Base-by-base conservation (phyloP, 2,888 invertebrate species). In the Diogma glabrata region DNA sequence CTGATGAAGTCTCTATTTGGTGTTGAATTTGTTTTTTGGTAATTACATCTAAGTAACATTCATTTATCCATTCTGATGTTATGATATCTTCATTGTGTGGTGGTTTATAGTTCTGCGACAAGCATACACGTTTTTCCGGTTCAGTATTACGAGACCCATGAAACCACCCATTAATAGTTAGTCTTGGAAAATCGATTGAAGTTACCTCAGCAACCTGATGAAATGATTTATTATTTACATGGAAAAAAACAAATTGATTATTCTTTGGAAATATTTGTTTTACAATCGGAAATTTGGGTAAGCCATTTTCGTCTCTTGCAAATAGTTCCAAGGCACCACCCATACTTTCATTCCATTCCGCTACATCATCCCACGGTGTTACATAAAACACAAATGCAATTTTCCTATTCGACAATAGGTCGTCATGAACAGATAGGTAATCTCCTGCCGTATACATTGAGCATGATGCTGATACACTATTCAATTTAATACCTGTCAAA, bases 141-240 rank as follows among this genome's bases (percentile, higher is more conserved):
- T 62, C 55, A 12, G 60, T 60, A 33, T 66, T 63, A 53, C 62
- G 56, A 57, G 64, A 67, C 0, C 87, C 87, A 69, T 94, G 91
- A 71, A 94, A 95, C 96, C 96, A 96, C 14, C 96, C 96, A 69
- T 93, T 93, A 58, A 96, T 84, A 40, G 91, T 87, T 60, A 91
- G 72, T 46, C 96, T 78, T 46, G 82, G 81, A 63, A 85, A 82
- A 61, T 84, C 82, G 60, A 81, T 72, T 1, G 81, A 78, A 14
- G 82, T 69, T 14, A 94, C 83, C 73, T 96, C 95, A 40, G 83
- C 78, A 26, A 94, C 93, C 78, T 94, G 93, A 70, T 96, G 96
- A 69, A 84, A 93, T 17, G 94, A 91, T 53, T 81, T 77, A 14
- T 80, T 75, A 4, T 84, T 81, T n/a, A 96, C 95, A 70, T 89